phyloP scores from a whole-genome alignment of 2,888 invertebrate species.

The Eristalinus sepulchralis region DNA sequence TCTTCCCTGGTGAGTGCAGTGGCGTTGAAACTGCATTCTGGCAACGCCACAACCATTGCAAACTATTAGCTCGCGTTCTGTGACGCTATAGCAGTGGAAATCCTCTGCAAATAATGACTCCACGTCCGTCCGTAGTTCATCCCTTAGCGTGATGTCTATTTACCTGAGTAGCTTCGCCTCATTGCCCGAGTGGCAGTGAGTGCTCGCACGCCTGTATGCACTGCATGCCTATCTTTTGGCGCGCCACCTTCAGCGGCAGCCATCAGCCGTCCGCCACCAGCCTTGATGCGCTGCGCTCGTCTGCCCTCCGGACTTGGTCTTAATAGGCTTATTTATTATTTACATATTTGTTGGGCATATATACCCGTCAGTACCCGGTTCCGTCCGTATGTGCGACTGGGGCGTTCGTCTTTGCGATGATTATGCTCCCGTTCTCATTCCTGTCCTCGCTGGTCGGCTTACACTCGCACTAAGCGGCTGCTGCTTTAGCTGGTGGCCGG shows the following conservation, averaged over 20 bases:
- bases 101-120: conserved; percentile 59
- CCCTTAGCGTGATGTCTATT: conserved; percentile 60
- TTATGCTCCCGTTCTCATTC: conserved; percentile 51
- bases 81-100: conserved; percentile 12
- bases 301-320: conserved; percentile 46
- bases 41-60: conserved; percentile 17
- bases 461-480: conserved; percentile 19
- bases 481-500: too few relatives aligned
- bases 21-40: not conserved
- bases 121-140: conserved; percentile 56
- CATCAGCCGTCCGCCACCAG: not conserved
- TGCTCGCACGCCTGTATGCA: conserved; percentile 15
- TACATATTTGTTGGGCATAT: conserved; percentile 64
- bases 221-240: conserved; percentile 5
- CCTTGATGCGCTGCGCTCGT: not conserved
- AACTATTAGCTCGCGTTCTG: conserved; percentile 46
- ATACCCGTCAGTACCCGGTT: not conserved
- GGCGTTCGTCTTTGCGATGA: conserved; percentile 48
- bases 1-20: not conserved
- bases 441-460: conserved; percentile 30
- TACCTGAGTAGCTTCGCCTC: conserved; percentile 65
- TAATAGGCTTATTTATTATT: conserved; percentile 72
- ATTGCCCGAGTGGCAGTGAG: conserved; percentile 53
- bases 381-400: conserved; percentile 8
- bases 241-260: not conserved